A percentile compares a stretch with the other conserved stretches of the same genome.
Evolutionary conservation across 1,140 invertebrate genomes (phyloP).

Genomic region (Solenopsis invicta): DNA sequence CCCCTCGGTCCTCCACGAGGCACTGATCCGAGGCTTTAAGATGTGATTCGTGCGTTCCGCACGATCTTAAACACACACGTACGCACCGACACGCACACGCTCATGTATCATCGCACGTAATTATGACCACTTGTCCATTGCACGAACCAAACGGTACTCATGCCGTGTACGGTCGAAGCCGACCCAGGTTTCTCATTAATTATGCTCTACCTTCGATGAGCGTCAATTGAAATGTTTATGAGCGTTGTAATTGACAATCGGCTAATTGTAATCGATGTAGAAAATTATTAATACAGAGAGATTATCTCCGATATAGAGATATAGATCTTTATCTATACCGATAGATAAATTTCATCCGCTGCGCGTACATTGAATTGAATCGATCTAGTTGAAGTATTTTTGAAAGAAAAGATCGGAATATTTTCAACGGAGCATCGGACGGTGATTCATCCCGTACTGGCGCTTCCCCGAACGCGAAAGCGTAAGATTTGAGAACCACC

Average conservation of each 20-base stretch:
- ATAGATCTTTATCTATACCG: too few species aligned
- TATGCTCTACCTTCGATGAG: too few species aligned
- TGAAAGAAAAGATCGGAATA: not conserved
- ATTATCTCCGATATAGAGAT: not conserved
- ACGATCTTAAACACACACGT: slow-evolving; percentile 59
- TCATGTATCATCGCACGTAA: slow-evolving; percentile 77
- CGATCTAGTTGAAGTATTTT: not conserved
- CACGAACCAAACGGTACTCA: slow-evolving; percentile 67
- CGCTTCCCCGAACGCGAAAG: not conserved
- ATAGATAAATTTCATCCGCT: not conserved
- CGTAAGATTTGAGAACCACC: slow-evolving; percentile 65
- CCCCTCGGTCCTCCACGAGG: slow-evolving; percentile 79
- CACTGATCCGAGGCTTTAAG: slow-evolving; percentile 81
- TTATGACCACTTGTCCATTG: slow-evolving; percentile 80
- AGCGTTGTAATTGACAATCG: not conserved
- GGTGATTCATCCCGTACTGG: not conserved
- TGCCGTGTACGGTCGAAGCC: not conserved
- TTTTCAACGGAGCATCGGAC: not conserved
- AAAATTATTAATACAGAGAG: not conserved
- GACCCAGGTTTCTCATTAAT: not conserved
- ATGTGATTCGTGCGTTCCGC: slow-evolving; percentile 72
- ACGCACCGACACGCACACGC: slow-evolving; percentile 65
- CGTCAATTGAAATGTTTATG: not conserved
- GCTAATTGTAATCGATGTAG: not conserved
- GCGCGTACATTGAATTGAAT: not conserved